A percentile compares a stretch with the other conserved stretches of the same genome.
Evolutionary conservation across 2,888 invertebrate species (phyloP).

Genomic region (Megamerina dolium): DNA sequence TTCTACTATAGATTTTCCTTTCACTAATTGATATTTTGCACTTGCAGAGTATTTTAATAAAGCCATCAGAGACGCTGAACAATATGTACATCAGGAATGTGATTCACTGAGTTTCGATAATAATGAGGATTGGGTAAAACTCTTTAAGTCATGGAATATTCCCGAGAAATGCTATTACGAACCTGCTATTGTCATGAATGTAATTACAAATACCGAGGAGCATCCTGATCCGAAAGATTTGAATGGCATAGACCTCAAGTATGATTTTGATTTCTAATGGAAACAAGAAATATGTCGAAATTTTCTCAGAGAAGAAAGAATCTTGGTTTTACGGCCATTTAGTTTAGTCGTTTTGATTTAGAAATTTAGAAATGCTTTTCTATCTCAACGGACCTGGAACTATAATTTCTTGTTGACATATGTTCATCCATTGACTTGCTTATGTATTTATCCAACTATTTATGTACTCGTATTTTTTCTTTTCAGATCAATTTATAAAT

Average conservation of each 20-base stretch:
- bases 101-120: conserved; percentile 32
- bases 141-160: conserved; percentile 25
- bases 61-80: conserved; percentile 24
- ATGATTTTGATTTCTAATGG: conserved; percentile 2
- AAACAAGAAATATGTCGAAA: not conserved
- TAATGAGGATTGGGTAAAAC: conserved; percentile 35
- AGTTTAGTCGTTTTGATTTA: not conserved
- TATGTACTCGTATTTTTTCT: too few relatives aligned
- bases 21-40: too few relatives aligned
- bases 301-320: not conserved
- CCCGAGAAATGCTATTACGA: conserved; percentile 32
- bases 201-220: conserved; percentile 21
- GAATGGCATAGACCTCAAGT: conserved; percentile 21
- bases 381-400: too few relatives aligned
- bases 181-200: conserved; percentile 31
- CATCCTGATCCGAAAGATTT: conserved; percentile 13
- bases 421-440: too few relatives aligned
- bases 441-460: too few relatives aligned
- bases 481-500: conserved; percentile 36
- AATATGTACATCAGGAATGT: conserved; percentile 31
- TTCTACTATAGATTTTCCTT: not conserved
- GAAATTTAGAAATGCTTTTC: not conserved
- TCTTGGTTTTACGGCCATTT: not conserved
- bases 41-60: conserved; percentile 32
- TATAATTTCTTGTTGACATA: too few relatives aligned